Conservation (phyloP, 2,113 vertebrate genomes). For the Hydropotes inermis region DNA sequence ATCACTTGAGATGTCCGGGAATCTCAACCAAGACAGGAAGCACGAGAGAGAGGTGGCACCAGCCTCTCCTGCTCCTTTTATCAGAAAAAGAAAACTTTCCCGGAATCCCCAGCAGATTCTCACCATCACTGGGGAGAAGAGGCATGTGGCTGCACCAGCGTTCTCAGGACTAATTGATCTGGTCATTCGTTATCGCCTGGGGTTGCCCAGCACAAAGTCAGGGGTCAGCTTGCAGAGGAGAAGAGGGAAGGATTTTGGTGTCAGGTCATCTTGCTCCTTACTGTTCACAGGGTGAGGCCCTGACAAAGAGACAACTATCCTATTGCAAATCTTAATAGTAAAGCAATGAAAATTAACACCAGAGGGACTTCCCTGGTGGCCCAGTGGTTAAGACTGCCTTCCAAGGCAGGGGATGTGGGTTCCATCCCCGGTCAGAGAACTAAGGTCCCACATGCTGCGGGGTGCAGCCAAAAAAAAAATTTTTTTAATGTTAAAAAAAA, state of each 20-base stretch:
- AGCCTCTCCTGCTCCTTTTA: not conserved
- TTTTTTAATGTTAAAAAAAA: not conserved
- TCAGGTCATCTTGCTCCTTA: not conserved
- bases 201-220: not conserved
- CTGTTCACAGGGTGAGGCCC: not conserved
- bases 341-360: not conserved
- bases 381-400: not conserved
- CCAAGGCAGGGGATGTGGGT: not conserved
- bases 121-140: not conserved
- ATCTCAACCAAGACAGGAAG: not conserved
- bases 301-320: not conserved
- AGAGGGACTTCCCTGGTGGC: not conserved
- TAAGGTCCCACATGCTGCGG: not conserved
- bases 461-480: not conserved
- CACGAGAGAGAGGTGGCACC: not conserved
- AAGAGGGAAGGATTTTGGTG: not conserved
- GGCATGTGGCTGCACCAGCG: accelerated
- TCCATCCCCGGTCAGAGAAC: not conserved
- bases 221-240: not conserved
- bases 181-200: not conserved
- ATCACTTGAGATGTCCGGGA: not conserved
- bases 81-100: not conserved
- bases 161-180: not conserved
- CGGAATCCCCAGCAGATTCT: too few species aligned
- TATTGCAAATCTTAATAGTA: not conserved